Evolutionary conservation across 2,113 vertebrate species (phyloP).

Genomic region (Notothenia rossii): DNA sequence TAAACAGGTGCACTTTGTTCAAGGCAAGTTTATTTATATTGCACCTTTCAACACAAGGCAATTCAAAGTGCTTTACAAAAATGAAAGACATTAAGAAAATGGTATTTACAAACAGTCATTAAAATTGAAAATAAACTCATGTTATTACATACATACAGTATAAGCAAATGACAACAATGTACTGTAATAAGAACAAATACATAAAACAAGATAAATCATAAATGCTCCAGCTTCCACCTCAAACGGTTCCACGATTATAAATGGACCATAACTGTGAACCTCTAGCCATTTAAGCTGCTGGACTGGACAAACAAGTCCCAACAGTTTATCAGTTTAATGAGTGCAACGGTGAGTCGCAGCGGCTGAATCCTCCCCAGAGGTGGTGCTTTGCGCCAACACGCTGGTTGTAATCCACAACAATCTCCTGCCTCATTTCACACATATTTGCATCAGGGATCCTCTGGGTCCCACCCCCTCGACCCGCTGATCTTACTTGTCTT

Average conservation of each 20-base stretch:
- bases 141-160: no score
- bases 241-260: not conserved
- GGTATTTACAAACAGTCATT: no score
- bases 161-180: no score
- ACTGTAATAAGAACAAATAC: no score
- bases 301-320: not conserved
- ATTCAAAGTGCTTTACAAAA: no score
- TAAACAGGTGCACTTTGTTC: no score
- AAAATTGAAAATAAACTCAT: no score
- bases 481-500: constrained; percentile 1
- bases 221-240: not conserved
- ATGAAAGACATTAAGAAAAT: no score
- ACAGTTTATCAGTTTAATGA: not conserved
- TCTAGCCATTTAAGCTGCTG: not conserved
- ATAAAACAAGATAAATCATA: no score
- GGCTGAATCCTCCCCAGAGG: constrained; percentile 20
- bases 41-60: no score
- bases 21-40: no score
- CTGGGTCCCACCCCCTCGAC: not conserved
- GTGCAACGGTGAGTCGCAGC: not conserved
- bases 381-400: constrained; percentile 39
- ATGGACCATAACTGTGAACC: not conserved
- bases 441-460: constrained; percentile 50
- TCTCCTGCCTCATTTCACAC: constrained; percentile 41
- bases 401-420: constrained; percentile 30